phyloP scores from a whole-genome alignment of 2,113 vertebrate species.

The Periophthalmus modestus region DNA sequence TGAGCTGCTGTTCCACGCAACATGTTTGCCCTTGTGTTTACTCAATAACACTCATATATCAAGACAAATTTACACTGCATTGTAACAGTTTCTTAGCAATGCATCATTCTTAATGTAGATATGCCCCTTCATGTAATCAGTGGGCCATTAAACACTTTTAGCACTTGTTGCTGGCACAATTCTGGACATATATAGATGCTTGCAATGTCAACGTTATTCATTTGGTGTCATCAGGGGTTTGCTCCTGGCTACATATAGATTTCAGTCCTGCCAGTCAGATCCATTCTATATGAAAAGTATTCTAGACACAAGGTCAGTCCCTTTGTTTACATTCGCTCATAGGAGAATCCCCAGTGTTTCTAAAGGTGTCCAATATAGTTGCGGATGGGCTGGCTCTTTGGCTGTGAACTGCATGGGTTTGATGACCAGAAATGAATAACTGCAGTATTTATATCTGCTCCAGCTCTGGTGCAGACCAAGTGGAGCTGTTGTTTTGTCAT shows the following conservation, averaged over 20 bases:
- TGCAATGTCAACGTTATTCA: constrained; percentile 6
- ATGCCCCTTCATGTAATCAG: constrained; percentile 27
- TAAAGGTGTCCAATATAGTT: constrained; percentile 58
- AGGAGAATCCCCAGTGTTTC: constrained; percentile 37
- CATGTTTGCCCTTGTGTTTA: constrained; percentile 34
- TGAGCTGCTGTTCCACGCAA: constrained; percentile 29
- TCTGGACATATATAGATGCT: constrained; percentile 18
- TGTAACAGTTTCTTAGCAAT: background rate
- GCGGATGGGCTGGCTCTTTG: constrained; percentile 50
- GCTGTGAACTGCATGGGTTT: constrained; percentile 64
- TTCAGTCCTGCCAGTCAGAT: constrained; percentile 14
- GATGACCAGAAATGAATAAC: constrained; percentile 68
- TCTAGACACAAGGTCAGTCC: constrained; percentile 8
- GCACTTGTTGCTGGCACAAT: constrained; percentile 33
- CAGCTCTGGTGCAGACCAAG: constrained; percentile 11
- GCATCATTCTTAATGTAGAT: background rate
- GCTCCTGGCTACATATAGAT: constrained; percentile 28
- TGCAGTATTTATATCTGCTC: constrained; percentile 62
- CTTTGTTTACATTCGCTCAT: constrained; percentile 54
- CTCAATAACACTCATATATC: background rate
- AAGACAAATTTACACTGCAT: background rate
- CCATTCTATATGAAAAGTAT: constrained; percentile 5
- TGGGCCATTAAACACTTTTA: constrained; percentile 42
- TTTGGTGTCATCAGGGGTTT: constrained; percentile 22
- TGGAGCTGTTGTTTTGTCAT: constrained; percentile 14